Evolutionary conservation across 2,888 invertebrate genomes (phyloP).

Genomic region (Lasius platythorax): DNA sequence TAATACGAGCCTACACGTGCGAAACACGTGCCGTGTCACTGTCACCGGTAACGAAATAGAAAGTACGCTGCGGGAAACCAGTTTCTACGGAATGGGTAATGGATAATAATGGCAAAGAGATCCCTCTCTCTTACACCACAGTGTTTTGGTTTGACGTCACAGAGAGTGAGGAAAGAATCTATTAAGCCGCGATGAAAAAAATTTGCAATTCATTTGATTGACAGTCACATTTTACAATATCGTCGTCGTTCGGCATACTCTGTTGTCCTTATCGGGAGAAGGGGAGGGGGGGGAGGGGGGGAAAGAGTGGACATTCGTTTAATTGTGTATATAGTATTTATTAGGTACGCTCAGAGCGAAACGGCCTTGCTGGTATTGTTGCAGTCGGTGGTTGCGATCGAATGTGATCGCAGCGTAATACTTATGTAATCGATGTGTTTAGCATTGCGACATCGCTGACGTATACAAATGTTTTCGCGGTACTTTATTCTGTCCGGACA

Average conservation of each 20-base stretch:
- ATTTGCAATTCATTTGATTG: constrained; percentile 25
- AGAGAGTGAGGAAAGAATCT: constrained; percentile 45
- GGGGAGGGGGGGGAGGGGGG: background rate
- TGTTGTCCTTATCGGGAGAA: background rate
- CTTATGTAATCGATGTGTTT: constrained; percentile 32
- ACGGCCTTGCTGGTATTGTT: constrained; percentile 42
- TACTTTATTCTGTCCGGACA: background rate
- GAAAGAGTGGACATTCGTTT: constrained; percentile 20
- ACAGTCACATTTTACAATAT: constrained; percentile 1
- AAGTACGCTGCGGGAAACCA: constrained; percentile 8
- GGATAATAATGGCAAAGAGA: constrained; percentile 29
- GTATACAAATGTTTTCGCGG: background rate
- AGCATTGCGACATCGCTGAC: constrained; percentile 33
- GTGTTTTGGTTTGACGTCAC: constrained; percentile 36
- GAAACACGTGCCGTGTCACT: constrained; percentile 32
- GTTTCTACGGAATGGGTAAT: constrained; percentile 35
- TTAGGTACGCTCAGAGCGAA: constrained; percentile 1
- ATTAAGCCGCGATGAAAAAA: constrained; percentile 5
- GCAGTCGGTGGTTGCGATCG: constrained; percentile 21
- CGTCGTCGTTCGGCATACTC: background rate
- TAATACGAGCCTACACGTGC: background rate
- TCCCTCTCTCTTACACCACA: background rate
- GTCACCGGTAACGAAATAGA: constrained; percentile 29
- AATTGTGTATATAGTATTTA: constrained; percentile 20
- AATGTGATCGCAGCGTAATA: constrained; percentile 21